Percentiles rank a stretch among this genome's conserved stretches.
Conservation (phyloP, 2,113 vertebrate genomes). For the Clupea harengus region DNA sequence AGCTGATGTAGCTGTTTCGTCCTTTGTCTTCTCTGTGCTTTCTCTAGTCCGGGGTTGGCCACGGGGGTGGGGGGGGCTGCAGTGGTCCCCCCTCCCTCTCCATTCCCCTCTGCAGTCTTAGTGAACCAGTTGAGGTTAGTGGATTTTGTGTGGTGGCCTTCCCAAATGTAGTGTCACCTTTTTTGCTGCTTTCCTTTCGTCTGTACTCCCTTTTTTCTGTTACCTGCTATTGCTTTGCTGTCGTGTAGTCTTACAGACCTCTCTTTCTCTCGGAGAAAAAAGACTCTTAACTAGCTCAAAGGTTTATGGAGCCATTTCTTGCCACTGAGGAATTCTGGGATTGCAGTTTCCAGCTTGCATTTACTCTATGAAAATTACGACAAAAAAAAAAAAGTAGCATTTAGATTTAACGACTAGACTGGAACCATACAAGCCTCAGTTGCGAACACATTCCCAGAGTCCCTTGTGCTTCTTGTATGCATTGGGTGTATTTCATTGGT, state of each 20-base stretch:
- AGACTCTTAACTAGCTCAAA: slow-evolving; percentile 99
- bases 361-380: slow-evolving; percentile 46
- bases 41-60: slow-evolving; percentile 87
- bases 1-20: slow-evolving; percentile 99
- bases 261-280: slow-evolving; percentile 93
- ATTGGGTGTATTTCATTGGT: slow-evolving; percentile 99
- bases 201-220: slow-evolving; percentile 81
- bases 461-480: slow-evolving; percentile 91
- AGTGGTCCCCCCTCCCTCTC: slow-evolving; percentile 48
- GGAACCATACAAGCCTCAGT: slow-evolving; percentile 81
- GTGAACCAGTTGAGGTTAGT: slow-evolving; percentile 99
- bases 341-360: slow-evolving; percentile 78
- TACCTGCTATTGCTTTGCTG: slow-evolving; percentile 95
- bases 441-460: slow-evolving; percentile 94
- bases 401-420: slow-evolving; percentile 79
- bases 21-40: slow-evolving; percentile 99
- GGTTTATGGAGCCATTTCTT: slow-evolving; percentile 96
- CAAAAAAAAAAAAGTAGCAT: slow-evolving; percentile 74
- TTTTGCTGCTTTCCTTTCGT: slow-evolving; percentile 91
- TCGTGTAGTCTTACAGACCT: slow-evolving; percentile 88
- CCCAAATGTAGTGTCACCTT: slow-evolving; percentile 88
- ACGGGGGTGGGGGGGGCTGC: slow-evolving; percentile 46
- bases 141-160: slow-evolving; percentile 99
- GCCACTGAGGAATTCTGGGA: slow-evolving; percentile 91
- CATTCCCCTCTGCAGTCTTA: slow-evolving; percentile 94